Evolutionary conservation across 2,797 vertebrate species (phyloP).

Genomic region (Propithecus perrieri): DNA sequence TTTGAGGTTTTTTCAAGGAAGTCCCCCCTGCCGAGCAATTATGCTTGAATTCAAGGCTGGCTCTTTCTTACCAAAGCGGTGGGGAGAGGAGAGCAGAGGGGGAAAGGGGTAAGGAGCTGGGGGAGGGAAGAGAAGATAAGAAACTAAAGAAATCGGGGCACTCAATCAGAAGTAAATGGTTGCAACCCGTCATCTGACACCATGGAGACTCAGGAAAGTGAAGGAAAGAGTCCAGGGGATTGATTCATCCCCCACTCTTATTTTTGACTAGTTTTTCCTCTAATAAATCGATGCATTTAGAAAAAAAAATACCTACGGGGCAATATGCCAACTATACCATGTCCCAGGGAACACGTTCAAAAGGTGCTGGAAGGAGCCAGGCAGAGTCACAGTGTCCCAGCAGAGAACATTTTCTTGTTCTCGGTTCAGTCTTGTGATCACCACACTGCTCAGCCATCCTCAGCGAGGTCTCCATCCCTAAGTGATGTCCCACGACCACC

Average conservation of each 20-base stretch:
- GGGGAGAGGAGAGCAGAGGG: constrained; percentile 66
- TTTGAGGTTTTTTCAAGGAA: constrained; percentile 82
- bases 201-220: constrained; percentile 47
- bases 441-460: background rate
- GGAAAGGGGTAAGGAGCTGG: background rate
- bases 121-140: constrained; percentile 60
- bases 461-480: background rate
- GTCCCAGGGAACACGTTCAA: background rate
- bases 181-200: constrained; percentile 58
- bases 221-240: background rate
- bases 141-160: constrained; percentile 82
- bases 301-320: background rate
- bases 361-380: constrained; percentile 28
- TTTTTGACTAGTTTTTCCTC: constrained; percentile 32
- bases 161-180: constrained; percentile 81
- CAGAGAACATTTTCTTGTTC: background rate
- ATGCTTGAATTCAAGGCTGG: constrained; percentile 83
- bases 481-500: background rate
- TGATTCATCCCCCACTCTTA: constrained; percentile 71
- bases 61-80: constrained; percentile 77
- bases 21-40: constrained; percentile 84
- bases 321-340: background rate
- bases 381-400: background rate
- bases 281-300: background rate
- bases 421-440: background rate